Conservation (phyloP, 2,113 vertebrate species). For the Podarcis cretensis region DNA sequence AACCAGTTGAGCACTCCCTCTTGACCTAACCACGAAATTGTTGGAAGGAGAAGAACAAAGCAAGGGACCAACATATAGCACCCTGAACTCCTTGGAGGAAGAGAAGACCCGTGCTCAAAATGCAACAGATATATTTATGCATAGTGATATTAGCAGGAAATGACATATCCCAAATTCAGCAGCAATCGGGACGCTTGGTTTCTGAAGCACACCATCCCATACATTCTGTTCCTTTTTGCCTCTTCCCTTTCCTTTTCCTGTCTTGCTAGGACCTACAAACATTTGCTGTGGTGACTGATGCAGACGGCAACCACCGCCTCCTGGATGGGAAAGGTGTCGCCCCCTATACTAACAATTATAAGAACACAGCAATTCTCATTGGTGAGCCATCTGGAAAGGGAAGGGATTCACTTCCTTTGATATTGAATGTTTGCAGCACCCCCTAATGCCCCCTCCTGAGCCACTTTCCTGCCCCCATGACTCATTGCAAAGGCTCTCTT, state of each 20-base stretch:
- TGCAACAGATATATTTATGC: not conserved
- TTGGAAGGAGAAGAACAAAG: too few species aligned
- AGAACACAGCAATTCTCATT: slow-evolving; percentile 86
- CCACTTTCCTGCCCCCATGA: not conserved
- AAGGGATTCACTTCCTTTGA: too few species aligned
- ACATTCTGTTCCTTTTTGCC: not conserved
- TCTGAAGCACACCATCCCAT: not conserved
- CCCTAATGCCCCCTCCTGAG: not conserved
- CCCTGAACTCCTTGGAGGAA: not conserved
- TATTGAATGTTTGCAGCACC: too few species aligned
- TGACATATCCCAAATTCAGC: too few species aligned
- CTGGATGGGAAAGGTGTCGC: slow-evolving; percentile 90
- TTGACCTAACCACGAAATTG: too few species aligned
- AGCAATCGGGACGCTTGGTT: not conserved
- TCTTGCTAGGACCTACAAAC: slow-evolving; percentile 73
- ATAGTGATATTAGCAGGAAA: too few species aligned
- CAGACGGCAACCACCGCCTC: slow-evolving; percentile 46
- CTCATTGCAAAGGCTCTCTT: not conserved
- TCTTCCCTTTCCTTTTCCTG: too few species aligned
- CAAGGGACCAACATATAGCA: too few species aligned
- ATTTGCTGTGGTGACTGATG: slow-evolving; percentile 67
- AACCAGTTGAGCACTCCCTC: too few species aligned
- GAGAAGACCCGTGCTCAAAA: not conserved
- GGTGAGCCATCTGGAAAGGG: slow-evolving; percentile 75
- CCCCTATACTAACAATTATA: slow-evolving; percentile 91